These are phyloP conservation scores for Pterobdella sp. DNA, from an alignment of 2,888 invertebrate genomes.

Conservation along the genomic window DNA sequence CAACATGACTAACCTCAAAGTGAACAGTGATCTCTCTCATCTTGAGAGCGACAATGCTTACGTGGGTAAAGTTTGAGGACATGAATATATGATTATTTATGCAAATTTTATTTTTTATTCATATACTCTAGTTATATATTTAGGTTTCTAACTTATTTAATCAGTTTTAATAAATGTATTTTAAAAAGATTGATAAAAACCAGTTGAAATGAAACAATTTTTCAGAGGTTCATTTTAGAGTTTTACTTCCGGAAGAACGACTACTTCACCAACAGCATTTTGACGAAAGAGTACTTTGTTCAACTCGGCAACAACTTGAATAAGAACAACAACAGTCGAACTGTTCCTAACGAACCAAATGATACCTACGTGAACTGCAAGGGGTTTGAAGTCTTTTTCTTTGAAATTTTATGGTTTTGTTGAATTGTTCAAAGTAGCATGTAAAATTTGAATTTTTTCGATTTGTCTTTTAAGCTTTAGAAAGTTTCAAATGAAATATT, in stretches of 20 bases:
- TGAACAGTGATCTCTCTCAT: constrained; percentile 23
- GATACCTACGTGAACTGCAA: neutral
- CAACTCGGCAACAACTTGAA: too few relatives aligned
- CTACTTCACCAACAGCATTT: constrained; percentile 73
- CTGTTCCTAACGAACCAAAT: neutral
- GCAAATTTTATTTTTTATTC: neutral
- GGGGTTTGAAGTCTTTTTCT: too few relatives aligned
- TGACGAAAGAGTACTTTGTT: constrained; percentile 86
- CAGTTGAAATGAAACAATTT: too few relatives aligned
- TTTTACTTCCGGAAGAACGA: constrained; percentile 87
- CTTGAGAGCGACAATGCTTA: constrained; percentile 13
- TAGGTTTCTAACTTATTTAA: too few relatives aligned
- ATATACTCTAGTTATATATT: too few relatives aligned
- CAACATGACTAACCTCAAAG: constrained; percentile 25
- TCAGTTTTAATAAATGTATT: too few relatives aligned
- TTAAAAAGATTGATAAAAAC: too few relatives aligned
- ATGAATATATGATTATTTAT: neutral
- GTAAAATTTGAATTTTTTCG: too few relatives aligned
- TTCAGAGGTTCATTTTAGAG: constrained; percentile 67
- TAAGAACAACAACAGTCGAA: neutral
- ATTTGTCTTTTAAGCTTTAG: too few relatives aligned
- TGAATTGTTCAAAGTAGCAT: too few relatives aligned
- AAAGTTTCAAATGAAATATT: too few relatives aligned
- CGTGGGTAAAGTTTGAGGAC: neutral
- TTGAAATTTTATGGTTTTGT: too few relatives aligned